A percentile compares a stretch with the other conserved stretches of the same genome.
phyloP scores from a whole-genome alignment of 2,888 invertebrate genomes.

The Thera obeliscata region DNA sequence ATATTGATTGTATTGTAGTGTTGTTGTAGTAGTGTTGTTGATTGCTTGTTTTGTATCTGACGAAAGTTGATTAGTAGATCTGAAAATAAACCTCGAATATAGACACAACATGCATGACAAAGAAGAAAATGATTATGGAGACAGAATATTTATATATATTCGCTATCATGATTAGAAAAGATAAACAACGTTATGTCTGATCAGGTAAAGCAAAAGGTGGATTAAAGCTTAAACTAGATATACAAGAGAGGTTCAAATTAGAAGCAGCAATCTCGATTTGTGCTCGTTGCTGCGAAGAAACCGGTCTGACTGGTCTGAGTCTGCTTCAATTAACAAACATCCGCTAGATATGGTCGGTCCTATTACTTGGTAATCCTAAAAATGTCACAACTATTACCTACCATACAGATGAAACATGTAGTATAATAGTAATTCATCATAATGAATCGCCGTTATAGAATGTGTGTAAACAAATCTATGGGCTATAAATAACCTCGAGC shows the following conservation, averaged over 20 bases:
- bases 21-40: too few relatives aligned
- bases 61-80: neutral
- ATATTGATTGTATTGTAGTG: too few relatives aligned
- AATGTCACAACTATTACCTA: too few relatives aligned
- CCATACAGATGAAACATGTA: conserved; percentile 22
- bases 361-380: too few relatives aligned
- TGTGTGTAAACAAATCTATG: conserved; percentile 33
- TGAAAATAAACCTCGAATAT: conserved; percentile 3
- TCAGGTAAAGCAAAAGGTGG: neutral
- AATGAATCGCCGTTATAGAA: neutral
- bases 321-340: conserved; percentile 61
- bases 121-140: neutral
- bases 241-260: conserved; percentile 5
- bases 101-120: too few relatives aligned
- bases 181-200: neutral
- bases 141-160: neutral
- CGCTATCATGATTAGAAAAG: neutral
- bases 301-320: conserved; percentile 44
- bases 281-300: conserved; percentile 35
- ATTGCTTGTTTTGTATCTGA: conserved; percentile 1
- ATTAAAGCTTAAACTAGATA: neutral
- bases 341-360: conserved; percentile 52
- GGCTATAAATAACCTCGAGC: conserved; percentile 44
- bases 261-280: conserved; percentile 20
- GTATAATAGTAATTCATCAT: neutral